Conservation (phyloP, 30 jellyfish, hydroid and myxozoan species). For the Morbakka virulenta region DNA sequence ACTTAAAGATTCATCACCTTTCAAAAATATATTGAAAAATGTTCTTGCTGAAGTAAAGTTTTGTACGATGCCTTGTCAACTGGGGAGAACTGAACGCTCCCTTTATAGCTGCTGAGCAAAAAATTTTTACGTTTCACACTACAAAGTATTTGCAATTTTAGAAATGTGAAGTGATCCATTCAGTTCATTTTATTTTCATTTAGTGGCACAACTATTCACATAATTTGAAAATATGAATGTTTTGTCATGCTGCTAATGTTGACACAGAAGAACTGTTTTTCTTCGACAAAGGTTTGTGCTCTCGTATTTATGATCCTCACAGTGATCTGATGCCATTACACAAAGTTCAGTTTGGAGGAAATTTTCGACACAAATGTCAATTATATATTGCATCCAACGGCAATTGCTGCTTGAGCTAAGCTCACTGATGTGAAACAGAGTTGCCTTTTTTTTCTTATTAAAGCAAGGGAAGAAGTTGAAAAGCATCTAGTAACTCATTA, state of each 20-base stretch:
- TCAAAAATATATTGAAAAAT: constrained; percentile 45
- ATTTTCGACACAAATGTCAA: constrained; percentile 26
- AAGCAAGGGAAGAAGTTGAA: constrained; percentile 62
- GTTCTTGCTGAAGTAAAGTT: constrained; percentile 69
- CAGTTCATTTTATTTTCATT: constrained; percentile 44
- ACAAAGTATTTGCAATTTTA: constrained; percentile 47
- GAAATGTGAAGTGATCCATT: constrained; percentile 53
- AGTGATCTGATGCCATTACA: constrained; percentile 32
- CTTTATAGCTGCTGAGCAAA: constrained; percentile 58
- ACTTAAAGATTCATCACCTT: constrained; percentile 43
- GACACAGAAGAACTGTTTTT: constrained; percentile 58
- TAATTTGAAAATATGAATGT: constrained; percentile 53
- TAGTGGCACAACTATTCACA: constrained; percentile 43
- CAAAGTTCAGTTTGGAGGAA: constrained; percentile 61
- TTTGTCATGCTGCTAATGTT: constrained; percentile 70
- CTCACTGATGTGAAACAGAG: constrained; percentile 43
- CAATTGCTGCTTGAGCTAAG: constrained; percentile 16
- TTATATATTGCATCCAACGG: constrained; percentile 1
- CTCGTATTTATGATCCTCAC: constrained; percentile 23
- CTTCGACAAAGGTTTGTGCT: constrained; percentile 22
- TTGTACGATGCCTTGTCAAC: constrained; percentile 48
- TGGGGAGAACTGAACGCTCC: constrained; percentile 73
- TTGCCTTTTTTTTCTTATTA: constrained; percentile 39
- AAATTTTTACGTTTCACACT: constrained; percentile 38
- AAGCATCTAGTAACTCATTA: too few species aligned